phyloP scores from a whole-genome alignment of 2,888 invertebrate genomes.

The Melangyna quadrimaculata region DNA sequence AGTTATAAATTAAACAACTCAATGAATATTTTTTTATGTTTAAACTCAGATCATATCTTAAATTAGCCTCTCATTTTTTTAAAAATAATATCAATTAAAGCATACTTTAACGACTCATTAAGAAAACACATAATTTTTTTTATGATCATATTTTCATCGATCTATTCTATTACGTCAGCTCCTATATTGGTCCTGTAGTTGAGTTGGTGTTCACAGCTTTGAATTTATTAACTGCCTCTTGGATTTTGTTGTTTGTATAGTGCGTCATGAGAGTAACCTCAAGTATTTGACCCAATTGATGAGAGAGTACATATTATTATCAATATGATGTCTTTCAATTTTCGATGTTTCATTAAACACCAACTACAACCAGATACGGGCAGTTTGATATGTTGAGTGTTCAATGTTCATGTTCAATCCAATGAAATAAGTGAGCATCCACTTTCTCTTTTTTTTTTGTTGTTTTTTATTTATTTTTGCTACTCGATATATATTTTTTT shows the following conservation, averaged over 20 bases:
- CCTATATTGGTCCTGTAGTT: neutral
- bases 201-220: neutral
- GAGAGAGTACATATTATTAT: neutral
- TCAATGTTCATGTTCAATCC: conserved; percentile 22
- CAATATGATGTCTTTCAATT: conserved; percentile 23
- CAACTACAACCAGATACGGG: conserved; percentile 49
- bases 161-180: conserved; percentile 5
- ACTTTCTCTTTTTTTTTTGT: conserved; percentile 7
- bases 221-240: neutral
- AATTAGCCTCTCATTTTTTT: neutral
- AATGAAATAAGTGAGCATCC: neutral
- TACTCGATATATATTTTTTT: neutral
- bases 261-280: conserved; percentile 47
- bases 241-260: neutral
- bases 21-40: neutral
- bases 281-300: conserved; percentile 56
- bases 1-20: neutral
- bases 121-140: neutral
- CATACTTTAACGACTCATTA: neutral
- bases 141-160: neutral
- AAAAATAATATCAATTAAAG: neutral
- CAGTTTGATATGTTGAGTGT: no score
- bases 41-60: neutral
- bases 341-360: conserved; percentile 44
- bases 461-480: neutral